Evolutionary conservation across 2,888 invertebrate genomes (phyloP), one percentile per base, ranked within the genome.

Genomic region (Ceratothoa steindachneri): DNA sequence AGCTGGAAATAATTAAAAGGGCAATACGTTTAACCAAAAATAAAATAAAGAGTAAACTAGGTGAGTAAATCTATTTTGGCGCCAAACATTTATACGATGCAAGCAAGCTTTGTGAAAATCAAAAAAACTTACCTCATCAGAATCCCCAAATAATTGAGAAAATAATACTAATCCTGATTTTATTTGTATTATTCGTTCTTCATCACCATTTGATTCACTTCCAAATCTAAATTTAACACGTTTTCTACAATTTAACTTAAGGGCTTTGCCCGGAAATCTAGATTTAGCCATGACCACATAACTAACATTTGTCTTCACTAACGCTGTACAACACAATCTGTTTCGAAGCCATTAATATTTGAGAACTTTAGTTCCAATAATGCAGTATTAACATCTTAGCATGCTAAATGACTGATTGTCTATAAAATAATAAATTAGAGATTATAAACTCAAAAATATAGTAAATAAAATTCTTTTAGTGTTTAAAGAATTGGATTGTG

Each of bases 251-350:
- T 76, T 79, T 55, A 79, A 65, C 72, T 79, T 79, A 64, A 79
- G 76, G 71, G 79, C 79, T 74, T 74, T 79, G 73, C 79, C 79
- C 60, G 79, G 79, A 76, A 79, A 79, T 72, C 79, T 79, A 69
- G 69, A 79, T 68, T 79, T 79, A 31, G 79, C 79, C 79, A 79
- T 79, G 60, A 71, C 72, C 68, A 73, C 75, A 69, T 73, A 67
- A 67, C 60, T 60, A 60, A 2, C n/a, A 24, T 22, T 24, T 60
- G 60, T 60, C 24, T 60, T 60, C 60, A 60, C 19, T 12, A 60
- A 24, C 60, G 60, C 12, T 12, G 22, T 22, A n/a, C 27, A 24
- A 22, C n/a, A 12, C 27, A 24, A n/a, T 60, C 22, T 24, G 27
- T 1, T 3, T 12, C n/a, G 60, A 67, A 41, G 67, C 51, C 51